Base-by-base conservation (phyloP, 1,140 invertebrate genomes). In the Triops cancriformis region DNA sequence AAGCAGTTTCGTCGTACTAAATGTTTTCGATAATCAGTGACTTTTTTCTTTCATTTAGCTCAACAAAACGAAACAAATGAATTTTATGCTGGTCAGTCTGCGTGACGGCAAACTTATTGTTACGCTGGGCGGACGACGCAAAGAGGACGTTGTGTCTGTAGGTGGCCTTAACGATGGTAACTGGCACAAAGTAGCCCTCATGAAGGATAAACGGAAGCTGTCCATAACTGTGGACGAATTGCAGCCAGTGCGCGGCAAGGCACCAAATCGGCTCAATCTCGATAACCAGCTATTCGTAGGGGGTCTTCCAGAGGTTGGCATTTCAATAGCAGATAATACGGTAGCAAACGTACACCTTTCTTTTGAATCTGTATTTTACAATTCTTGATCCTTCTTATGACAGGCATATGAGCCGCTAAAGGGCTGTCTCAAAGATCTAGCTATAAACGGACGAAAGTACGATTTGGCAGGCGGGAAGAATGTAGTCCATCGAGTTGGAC, bases 351-450 rank as follows among this genome's bases (percentile, higher is more conserved):
- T n/a, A n/a, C n/a, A n/a, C n/a, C n/a, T n/a, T n/a, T n/a, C n/a
- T n/a, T n/a, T n/a, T n/a, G n/a, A n/a, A 77, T 12, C 73, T 18
- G 4, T 77, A 1, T 77, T 76, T 5, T 76, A n/a, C 1, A 5
- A 28, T 76, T 23, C 2, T 2, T 26, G n/a, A 45, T 43, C 0
- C 7, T 27, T 75, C 31, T 14, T 77, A 72, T 79, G 81, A 11
- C 81, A 88, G 86, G 86, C 90, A n/a, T 84, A 90, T n/a, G 90
- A 93, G 81, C 89, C 91, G 10, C 90, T 96, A 75, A 91, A 92
- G 80, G 95, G 95, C 0, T 97, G 95, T 82, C 88, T 97, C 6
- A 87, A 91, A 77, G 88, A 91, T 41, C 86, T 96, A 72, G 85
- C 86, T 73, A 87, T 97, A 1, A 94, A 95, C 84, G 89, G 90